A percentile compares a stretch with the other conserved stretches of the same genome.
Evolutionary conservation across 2,113 vertebrate genomes (phyloP).

Genomic region (Potamarius usumacintae): DNA sequence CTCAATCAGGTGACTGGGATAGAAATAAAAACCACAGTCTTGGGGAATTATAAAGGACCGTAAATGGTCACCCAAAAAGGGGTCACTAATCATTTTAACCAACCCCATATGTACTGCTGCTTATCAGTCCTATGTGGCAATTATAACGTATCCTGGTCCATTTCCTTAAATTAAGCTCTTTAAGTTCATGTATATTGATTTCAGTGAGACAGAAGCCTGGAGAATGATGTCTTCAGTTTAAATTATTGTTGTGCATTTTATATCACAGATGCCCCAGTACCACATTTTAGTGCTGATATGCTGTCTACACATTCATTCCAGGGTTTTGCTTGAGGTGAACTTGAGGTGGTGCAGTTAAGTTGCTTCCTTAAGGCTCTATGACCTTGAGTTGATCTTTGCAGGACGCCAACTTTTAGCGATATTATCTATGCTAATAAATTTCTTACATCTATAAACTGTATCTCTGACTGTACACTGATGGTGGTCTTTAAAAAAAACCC

Average conservation of each 20-base stretch:
- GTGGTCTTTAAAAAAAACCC: neutral
- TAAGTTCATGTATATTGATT: neutral
- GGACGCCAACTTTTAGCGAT: neutral
- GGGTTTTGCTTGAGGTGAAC: neutral
- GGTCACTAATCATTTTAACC: neutral
- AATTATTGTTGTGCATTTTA: neutral
- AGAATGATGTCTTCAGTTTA: neutral
- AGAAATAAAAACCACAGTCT: neutral
- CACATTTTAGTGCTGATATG: neutral
- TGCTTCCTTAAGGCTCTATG: neutral
- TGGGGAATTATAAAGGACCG: neutral
- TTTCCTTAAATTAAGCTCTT: neutral
- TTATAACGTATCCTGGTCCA: neutral
- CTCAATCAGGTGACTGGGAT: neutral
- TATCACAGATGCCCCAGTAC: neutral
- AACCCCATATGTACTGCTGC: too few relatives aligned
- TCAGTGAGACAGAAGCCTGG: neutral
- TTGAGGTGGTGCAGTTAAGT: neutral
- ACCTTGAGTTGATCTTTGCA: neutral
- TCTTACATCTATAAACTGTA: neutral
- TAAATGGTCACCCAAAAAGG: neutral
- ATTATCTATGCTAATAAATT: neutral
- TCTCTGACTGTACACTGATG: neutral
- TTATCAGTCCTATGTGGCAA: neutral
- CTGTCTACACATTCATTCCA: neutral